A percentile compares a stretch with the other conserved stretches of the same genome.
Evolutionary conservation across 2,888 invertebrate species (phyloP).

Genomic region (Brachycybe producta): DNA sequence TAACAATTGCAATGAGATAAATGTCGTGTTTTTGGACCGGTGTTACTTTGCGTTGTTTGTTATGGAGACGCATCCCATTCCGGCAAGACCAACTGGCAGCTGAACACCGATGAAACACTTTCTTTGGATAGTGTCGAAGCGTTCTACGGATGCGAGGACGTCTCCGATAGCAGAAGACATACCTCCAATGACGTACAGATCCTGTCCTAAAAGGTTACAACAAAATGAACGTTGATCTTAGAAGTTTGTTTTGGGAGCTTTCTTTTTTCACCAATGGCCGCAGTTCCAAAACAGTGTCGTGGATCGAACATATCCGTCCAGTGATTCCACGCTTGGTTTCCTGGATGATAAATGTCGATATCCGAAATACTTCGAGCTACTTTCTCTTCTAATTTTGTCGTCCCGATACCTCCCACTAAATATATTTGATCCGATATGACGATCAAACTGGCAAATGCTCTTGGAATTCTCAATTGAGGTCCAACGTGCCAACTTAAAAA

Average conservation of each 20-base stretch:
- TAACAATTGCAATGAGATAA: no score
- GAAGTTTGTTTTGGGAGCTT: not conserved
- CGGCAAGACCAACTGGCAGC: not conserved
- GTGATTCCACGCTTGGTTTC: constrained; percentile 2
- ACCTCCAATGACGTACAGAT: constrained; percentile 7
- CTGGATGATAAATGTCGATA: not conserved
- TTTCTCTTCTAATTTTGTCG: not conserved
- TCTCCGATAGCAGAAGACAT: constrained; percentile 4
- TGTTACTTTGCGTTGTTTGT: no score
- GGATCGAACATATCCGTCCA: constrained; percentile 1
- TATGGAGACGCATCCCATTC: constrained; percentile 32
- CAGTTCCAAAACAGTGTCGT: constrained; percentile 2
- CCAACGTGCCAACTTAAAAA: constrained; percentile 2
- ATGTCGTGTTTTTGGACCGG: no score
- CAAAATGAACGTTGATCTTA: not conserved
- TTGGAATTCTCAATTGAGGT: not conserved
- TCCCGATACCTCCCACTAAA: not conserved
- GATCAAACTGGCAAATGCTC: constrained; percentile 4
- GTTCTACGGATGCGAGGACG: not conserved
- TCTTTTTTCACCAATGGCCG: not conserved
- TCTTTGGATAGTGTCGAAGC: not conserved
- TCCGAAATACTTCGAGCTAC: constrained; percentile 5
- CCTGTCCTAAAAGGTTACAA: not conserved
- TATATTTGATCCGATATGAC: not conserved
- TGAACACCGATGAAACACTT: not conserved